These are phyloP conservation scores for Stegastes partitus DNA, from an alignment of 2,113 vertebrate genomes.

Conservation along the genomic window DNA sequence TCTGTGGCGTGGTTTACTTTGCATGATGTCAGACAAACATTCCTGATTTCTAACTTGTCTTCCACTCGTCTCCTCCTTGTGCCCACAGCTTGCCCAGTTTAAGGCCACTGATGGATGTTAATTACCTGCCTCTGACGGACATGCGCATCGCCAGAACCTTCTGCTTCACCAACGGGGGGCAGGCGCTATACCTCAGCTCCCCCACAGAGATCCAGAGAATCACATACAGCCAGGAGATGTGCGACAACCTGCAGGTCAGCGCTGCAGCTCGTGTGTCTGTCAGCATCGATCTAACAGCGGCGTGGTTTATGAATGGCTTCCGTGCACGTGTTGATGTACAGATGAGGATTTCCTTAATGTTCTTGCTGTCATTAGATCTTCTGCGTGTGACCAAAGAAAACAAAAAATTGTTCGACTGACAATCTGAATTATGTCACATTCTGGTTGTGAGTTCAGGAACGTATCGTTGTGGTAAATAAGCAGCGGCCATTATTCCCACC, in stretches of 20 bases:
- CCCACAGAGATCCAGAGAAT: conserved; percentile 98
- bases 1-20: neutral
- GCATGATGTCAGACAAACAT: neutral
- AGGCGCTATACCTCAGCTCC: conserved; percentile 96
- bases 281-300: neutral
- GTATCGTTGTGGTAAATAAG: conserved; percentile 15
- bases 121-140: conserved; percentile 95
- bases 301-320: neutral
- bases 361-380: no score
- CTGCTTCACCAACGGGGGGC: conserved; percentile 95
- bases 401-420: neutral
- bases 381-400: neutral
- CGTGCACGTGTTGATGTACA: neutral
- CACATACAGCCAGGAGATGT: conserved; percentile 98
- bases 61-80: conserved; percentile 18
- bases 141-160: conserved; percentile 99
- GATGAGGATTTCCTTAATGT: neutral
- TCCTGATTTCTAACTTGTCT: conserved; percentile 39
- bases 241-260: conserved; percentile 94
- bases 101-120: conserved; percentile 94
- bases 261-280: neutral
- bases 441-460: neutral
- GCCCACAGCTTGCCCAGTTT: conserved; percentile 94
- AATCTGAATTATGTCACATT: neutral
- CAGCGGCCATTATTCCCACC: conserved; percentile 12